A percentile compares a stretch with the other conserved stretches of the same genome.
Evolutionary conservation across 1,140 invertebrate genomes (phyloP).

Genomic region (Apocrypta bakeri): DNA sequence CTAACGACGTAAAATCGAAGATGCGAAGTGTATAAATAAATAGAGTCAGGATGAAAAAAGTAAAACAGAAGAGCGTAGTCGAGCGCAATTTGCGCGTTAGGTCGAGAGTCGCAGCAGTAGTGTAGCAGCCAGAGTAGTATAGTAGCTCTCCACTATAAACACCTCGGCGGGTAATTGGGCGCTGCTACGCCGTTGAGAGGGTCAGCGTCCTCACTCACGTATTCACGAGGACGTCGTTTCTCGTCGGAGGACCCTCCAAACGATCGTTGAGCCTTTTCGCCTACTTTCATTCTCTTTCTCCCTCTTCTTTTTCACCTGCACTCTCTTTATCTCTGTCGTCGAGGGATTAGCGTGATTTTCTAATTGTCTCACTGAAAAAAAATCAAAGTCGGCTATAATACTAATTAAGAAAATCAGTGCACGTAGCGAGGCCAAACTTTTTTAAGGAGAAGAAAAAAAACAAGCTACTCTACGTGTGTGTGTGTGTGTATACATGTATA

Average conservation of each 20-base stretch:
- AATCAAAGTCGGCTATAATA: no score
- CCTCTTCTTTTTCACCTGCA: not conserved
- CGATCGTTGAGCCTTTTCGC: slow-evolving; percentile 8
- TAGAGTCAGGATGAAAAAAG: not conserved
- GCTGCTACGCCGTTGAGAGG: not conserved
- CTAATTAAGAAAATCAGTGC: no score
- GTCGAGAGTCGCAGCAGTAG: not conserved
- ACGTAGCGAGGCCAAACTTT: not conserved
- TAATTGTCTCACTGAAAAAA: not conserved
- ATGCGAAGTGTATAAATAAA: not conserved
- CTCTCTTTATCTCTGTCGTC: no score
- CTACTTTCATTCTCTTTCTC: not conserved
- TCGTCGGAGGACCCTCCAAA: slow-evolving; percentile 1
- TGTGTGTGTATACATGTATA: not conserved
- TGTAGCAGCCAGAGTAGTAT: no score
- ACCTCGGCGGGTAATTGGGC: slow-evolving; percentile 25
- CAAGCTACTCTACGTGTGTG: no score
- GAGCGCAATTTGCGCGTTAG: slow-evolving; percentile 20
- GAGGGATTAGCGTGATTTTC: no score
- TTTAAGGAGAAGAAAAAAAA: not conserved
- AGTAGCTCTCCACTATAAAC: slow-evolving; percentile 9
- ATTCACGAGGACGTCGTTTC: slow-evolving; percentile 20
- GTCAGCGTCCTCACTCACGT: slow-evolving; percentile 7
- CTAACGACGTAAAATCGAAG: no score
- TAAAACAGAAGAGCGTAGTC: not conserved